Evolutionary conservation across 2,888 invertebrate genomes (phyloP).

Genomic region (Linnaemya vulpina): DNA sequence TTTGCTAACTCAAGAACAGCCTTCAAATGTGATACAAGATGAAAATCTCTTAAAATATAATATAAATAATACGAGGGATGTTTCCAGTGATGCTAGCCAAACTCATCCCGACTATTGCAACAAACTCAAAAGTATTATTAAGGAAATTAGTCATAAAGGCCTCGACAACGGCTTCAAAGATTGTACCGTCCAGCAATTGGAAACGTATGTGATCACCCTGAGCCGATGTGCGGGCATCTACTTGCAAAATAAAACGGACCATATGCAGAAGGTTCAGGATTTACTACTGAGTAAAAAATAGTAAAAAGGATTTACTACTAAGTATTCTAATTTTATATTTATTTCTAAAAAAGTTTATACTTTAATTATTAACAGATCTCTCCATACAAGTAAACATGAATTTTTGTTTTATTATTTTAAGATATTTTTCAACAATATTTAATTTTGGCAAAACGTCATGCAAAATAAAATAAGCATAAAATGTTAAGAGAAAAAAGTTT

Average conservation of each 20-base stretch:
- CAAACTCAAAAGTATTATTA: conserved; percentile 75
- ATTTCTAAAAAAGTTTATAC: neutral
- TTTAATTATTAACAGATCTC: no score
- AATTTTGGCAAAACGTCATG: no score
- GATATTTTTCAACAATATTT: no score
- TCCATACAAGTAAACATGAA: no score
- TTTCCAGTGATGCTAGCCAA: conserved; percentile 13
- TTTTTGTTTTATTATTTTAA: neutral
- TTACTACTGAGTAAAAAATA: conserved; percentile 26
- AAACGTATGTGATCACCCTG: conserved; percentile 78
- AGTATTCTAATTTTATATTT: neutral
- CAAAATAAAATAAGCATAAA: no score
- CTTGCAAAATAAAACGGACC: conserved; percentile 77
- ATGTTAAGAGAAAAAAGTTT: no score
- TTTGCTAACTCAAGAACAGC: conserved; percentile 75
- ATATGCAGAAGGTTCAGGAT: conserved; percentile 78
- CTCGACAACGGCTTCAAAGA: conserved; percentile 73
- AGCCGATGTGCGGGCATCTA: conserved; percentile 79
- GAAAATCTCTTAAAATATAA: conserved; percentile 69
- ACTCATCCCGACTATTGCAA: conserved; percentile 73
- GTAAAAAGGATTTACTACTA: no score
- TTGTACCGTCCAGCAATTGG: conserved; percentile 77
- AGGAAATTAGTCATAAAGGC: conserved; percentile 77
- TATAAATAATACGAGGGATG: neutral
- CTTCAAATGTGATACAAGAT: conserved; percentile 74